Conservation (phyloP, 2,888 invertebrate genomes). For the Drosophila anomelani region DNA sequence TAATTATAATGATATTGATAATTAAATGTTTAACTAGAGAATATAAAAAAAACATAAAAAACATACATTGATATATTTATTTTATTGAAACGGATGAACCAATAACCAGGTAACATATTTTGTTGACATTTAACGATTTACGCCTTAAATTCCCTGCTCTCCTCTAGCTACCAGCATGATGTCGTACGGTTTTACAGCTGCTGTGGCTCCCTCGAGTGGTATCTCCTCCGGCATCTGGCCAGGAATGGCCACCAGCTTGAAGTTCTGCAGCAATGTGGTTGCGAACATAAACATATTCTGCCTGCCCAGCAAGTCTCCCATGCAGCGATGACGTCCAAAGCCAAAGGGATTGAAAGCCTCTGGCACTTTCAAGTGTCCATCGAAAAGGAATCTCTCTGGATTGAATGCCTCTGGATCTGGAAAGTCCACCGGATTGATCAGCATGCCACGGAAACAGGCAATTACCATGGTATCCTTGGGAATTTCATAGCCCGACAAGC, state of each 20-base stretch:
- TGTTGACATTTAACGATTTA: not conserved
- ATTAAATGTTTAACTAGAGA: conserved; percentile 57
- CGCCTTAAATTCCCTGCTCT: not conserved
- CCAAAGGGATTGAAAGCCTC: conserved; percentile 92
- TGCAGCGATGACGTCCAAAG: conserved; percentile 91
- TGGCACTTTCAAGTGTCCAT: conserved; percentile 87
- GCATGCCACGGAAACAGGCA: conserved; percentile 89
- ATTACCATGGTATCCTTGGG: conserved; percentile 94
- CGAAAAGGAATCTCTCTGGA: conserved; percentile 90
- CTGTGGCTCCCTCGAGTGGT: conserved; percentile 91
- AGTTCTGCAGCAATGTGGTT: conserved; percentile 90
- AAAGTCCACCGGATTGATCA: conserved; percentile 89
- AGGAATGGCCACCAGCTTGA: conserved; percentile 88
- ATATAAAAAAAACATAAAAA: conserved; percentile 36
- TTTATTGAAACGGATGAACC: conserved; percentile 9
- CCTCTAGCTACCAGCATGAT: conserved; percentile 87
- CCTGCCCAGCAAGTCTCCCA: conserved; percentile 91
- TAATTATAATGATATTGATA: conserved; percentile 63
- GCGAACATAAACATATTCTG: conserved; percentile 92
- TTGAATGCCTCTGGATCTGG: conserved; percentile 89
- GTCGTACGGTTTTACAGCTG: conserved; percentile 90
- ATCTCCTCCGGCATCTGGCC: conserved; percentile 88
- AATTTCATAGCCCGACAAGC: conserved; percentile 89
- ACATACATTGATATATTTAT: not conserved
- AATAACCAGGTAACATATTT: conserved; percentile 2